Percentiles rank a stretch among this genome's conserved stretches.
These are phyloP conservation scores for Acrocera orbiculus DNA, from an alignment of 2,888 invertebrate genomes.

Conservation along the genomic window DNA sequence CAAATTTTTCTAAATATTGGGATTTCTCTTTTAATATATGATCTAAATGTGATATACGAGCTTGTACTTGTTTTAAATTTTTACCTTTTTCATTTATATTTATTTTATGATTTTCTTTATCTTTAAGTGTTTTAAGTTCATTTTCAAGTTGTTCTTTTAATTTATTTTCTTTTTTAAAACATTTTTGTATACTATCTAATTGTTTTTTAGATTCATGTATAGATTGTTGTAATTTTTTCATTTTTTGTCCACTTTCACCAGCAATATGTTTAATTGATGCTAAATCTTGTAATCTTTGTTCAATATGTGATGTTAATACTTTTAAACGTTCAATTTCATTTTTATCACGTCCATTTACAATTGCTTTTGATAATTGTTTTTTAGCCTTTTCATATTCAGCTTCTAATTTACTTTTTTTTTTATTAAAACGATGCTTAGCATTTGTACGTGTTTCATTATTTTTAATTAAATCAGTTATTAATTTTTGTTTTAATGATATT, in stretches of 20 bases:
- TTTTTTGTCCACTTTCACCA: slow-evolving; percentile 44
- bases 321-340: slow-evolving; percentile 30
- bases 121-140: slow-evolving; percentile 39
- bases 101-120: slow-evolving; percentile 26
- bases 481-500: slow-evolving; percentile 54
- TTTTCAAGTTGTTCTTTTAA: slow-evolving; percentile 47
- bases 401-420: slow-evolving; percentile 42
- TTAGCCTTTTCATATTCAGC: slow-evolving; percentile 41
- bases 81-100: slow-evolving; percentile 36
- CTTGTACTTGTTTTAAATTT: slow-evolving; percentile 44
- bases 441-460: slow-evolving; percentile 38
- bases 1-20: slow-evolving; percentile 43
- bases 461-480: slow-evolving; percentile 48
- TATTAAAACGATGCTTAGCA: slow-evolving; percentile 42
- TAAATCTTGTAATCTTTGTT: slow-evolving; percentile 35
- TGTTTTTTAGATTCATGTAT: slow-evolving; percentile 56
- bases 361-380: slow-evolving; percentile 37
- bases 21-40: slow-evolving; percentile 53
- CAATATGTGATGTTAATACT: slow-evolving; percentile 32
- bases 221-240: slow-evolving; percentile 54
- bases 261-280: slow-evolving; percentile 39
- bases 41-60: slow-evolving; percentile 48
- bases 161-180: slow-evolving; percentile 56
- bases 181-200: slow-evolving; percentile 54
- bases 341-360: slow-evolving; percentile 31